Base-by-base conservation (phyloP, 2,113 vertebrate species). In the Nesospiza acunhae region DNA sequence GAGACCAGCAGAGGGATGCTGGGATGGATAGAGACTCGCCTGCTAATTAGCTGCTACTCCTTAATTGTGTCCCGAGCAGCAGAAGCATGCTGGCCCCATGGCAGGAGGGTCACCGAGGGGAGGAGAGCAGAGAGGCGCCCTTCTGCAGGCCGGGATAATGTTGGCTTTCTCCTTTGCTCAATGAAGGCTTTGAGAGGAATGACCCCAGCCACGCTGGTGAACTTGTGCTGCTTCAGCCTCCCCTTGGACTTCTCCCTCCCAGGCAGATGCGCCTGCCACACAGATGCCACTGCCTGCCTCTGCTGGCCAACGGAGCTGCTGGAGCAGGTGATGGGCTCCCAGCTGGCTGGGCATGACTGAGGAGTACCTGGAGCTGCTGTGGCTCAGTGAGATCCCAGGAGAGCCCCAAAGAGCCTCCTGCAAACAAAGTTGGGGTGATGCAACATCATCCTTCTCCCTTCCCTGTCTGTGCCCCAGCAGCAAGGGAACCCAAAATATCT, bases 111-210 rank as follows among this genome's bases (percentile, higher is more conserved):
- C 69, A n/a, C 1, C 12, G 64, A 91, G 35, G 31, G 39, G 39
- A 80, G 20, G 30, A 66, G 31, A 69, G 60, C 35, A 46, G 33
- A 50, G 46, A 52, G 42, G 31, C 1, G 0, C 11, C 53, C 55
- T 83, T 70, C 76, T 4, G 14, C 59, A 22, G 64, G 53, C 56
- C 0, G 0, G 62, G 39, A 94, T 60, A 94, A 94, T 39, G 83
- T 56, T 53, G 50, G 15, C 83, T 95, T 96, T 94, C 64, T 95
- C 60, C 39, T 78, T 27, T 23, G 31, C 44, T 86, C 87, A 86
- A 19, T 41, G 47, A 58, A 44, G 44, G 47, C 67, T 37, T 47
- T 53, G 50, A 94, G 44, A 82, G 11, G 44, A 55, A 19, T 4
- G 35, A 81, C 46, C 60, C 21, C 0, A 0, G 33, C 53, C 74